A percentile compares a stretch with the other conserved stretches of the same genome.
These are phyloP conservation scores for Caenorhabditis sp. DNA, from an alignment of 2,888 invertebrate species.

Conservation along the genomic window DNA sequence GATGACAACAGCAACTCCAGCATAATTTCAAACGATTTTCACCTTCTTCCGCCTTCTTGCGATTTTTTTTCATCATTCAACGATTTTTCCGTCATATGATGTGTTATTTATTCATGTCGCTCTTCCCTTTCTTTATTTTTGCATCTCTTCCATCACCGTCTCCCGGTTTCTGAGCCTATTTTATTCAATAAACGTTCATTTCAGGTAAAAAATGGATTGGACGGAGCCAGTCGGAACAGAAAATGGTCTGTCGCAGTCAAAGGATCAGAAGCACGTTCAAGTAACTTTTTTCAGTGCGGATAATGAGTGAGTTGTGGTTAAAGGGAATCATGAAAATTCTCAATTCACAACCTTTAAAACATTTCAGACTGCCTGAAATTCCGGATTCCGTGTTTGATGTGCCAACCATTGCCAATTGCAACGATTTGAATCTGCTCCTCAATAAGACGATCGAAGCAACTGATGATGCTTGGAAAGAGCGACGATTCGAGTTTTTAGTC, in stretches of 20 bases:
- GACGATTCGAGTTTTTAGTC: slow-evolving; percentile 80
- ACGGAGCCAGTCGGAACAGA: slow-evolving; percentile 36
- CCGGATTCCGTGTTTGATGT: slow-evolving; percentile 73
- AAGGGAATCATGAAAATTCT: neutral
- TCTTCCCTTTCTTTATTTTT: slow-evolving; percentile 6
- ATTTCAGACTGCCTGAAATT: slow-evolving; percentile 55
- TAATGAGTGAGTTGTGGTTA: slow-evolving; percentile 55
- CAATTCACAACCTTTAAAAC: neutral
- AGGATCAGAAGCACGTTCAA: slow-evolving; percentile 67
- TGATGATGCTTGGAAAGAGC: slow-evolving; percentile 76
- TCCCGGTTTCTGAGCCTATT: neutral
- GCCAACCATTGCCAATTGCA: slow-evolving; percentile 70
- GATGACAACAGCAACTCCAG: slow-evolving; percentile 14
- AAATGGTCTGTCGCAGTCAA: slow-evolving; percentile 12
- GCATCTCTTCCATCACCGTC: neutral
- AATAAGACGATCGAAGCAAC: slow-evolving; percentile 74
- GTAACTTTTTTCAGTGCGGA: slow-evolving; percentile 70
- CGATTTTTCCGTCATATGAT: neutral
- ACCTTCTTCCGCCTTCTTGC: slow-evolving; percentile 2
- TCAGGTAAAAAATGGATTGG: slow-evolving; percentile 19
- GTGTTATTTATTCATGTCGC: neutral
- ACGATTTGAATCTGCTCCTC: slow-evolving; percentile 78
- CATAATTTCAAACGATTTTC: slow-evolving; percentile 6
- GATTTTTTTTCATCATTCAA: neutral
- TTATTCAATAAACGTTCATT: slow-evolving; percentile 17